Evolutionary conservation across 2,797 vertebrate species (phyloP).

Genomic region (Siniperca undulata): DNA sequence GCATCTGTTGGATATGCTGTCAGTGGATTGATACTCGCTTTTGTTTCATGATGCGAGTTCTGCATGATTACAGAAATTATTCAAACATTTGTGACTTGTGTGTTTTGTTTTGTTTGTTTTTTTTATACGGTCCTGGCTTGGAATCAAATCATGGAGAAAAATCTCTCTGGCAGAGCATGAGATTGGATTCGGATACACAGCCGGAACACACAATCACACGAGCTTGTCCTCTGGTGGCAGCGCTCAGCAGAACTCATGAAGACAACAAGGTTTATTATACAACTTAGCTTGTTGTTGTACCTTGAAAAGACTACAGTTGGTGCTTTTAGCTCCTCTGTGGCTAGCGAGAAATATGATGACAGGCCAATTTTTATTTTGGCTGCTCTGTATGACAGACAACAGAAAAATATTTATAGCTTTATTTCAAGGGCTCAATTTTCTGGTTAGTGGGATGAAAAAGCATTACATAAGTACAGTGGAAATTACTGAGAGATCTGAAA

Average conservation of each 20-base stretch:
- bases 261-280: conserved; percentile 25
- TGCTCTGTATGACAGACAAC: conserved; percentile 11
- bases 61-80: conserved; percentile 65
- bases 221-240: conserved; percentile 58
- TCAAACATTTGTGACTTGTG: conserved; percentile 71
- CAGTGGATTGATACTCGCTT: not conserved
- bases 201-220: conserved; percentile 69
- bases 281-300: not conserved
- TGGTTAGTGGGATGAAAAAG: conserved; percentile 28
- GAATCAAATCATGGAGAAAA: conserved; percentile 77
- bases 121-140: conserved; percentile 52
- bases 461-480: conserved; percentile 18
- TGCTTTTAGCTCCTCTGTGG: conserved; percentile 5
- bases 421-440: conserved; percentile 16
- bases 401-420: conserved; percentile 21
- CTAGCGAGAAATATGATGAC: not conserved
- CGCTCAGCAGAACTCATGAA: conserved; percentile 25
- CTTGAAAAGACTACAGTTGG: conserved; percentile 16
- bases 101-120: conserved; percentile 36
- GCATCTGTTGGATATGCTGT: not conserved
- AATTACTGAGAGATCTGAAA: conserved; percentile 31
- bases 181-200: conserved; percentile 76
- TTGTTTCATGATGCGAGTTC: conserved; percentile 51
- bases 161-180: conserved; percentile 75
- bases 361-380: not conserved